Percentiles rank a stretch among this genome's conserved stretches.
Evolutionary conservation across 2,888 invertebrate species (phyloP).

Genomic region (Morpho deidamia): DNA sequence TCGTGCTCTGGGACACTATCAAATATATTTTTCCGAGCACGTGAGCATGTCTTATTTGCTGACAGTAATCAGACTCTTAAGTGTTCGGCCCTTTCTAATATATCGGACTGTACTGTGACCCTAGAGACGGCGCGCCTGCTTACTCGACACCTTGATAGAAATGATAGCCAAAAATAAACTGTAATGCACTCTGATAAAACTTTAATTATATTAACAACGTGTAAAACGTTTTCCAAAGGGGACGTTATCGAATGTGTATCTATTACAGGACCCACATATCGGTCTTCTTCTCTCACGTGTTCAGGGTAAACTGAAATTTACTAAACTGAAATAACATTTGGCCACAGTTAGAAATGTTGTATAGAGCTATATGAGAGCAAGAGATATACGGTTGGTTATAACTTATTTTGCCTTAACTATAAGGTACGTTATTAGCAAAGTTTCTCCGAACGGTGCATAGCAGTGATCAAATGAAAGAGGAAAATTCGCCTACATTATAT

Average conservation of each 20-base stretch:
- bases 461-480: too few relatives aligned
- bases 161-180: slow-evolving; percentile 9
- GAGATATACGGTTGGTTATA: too few relatives aligned
- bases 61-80: slow-evolving; percentile 63
- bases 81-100: slow-evolving; percentile 38
- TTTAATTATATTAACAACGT: neutral
- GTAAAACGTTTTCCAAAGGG: slow-evolving; percentile 35
- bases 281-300: slow-evolving; percentile 28
- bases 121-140: slow-evolving; percentile 49
- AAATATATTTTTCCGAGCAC: slow-evolving; percentile 49
- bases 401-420: too few relatives aligned
- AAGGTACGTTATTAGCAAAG: too few relatives aligned
- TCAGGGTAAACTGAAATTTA: too few relatives aligned
- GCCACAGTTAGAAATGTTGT: too few relatives aligned
- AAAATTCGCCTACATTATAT: too few relatives aligned
- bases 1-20: slow-evolving; percentile 5
- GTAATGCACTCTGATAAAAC: slow-evolving; percentile 13
- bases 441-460: too few relatives aligned
- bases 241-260: slow-evolving; percentile 50
- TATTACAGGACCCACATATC: slow-evolving; percentile 57
- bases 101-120: slow-evolving; percentile 54
- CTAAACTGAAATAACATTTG: too few relatives aligned
- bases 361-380: too few relatives aligned
- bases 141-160: slow-evolving; percentile 23
- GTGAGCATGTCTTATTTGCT: slow-evolving; percentile 57